Evolutionary conservation across 1,140 invertebrate species (phyloP).

Genomic region (Drosophila repletoides): DNA sequence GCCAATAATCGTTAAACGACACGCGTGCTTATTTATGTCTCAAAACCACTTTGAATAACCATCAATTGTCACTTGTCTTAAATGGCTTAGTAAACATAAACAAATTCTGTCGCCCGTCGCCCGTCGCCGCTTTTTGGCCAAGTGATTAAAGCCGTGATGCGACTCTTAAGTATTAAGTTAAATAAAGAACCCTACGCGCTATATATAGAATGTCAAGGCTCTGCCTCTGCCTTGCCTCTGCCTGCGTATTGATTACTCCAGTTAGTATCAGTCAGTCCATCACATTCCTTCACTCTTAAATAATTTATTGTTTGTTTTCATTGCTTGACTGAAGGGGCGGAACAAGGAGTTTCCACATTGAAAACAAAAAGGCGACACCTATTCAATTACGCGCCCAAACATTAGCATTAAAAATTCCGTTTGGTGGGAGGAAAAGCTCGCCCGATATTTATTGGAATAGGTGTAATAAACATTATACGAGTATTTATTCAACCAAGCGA

Average conservation of each 20-base stretch:
- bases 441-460: neutral
- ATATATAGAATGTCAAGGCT: slow-evolving; percentile 31
- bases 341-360: neutral
- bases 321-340: neutral
- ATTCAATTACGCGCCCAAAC: slow-evolving; percentile 45
- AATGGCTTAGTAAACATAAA: neutral
- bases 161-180: neutral
- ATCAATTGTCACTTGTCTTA: slow-evolving; percentile 10
- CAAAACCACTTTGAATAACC: neutral
- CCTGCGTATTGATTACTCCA: slow-evolving; percentile 63
- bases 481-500: slow-evolving; percentile 5
- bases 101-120: neutral
- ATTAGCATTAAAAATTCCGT: slow-evolving; percentile 63
- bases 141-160: neutral
- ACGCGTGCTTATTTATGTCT: too few relatives aligned
- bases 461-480: slow-evolving; percentile 27
- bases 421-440: slow-evolving; percentile 5
- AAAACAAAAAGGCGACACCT: slow-evolving; percentile 55
- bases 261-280: slow-evolving; percentile 23
- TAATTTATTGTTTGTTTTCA: slow-evolving; percentile 49
- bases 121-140: neutral
- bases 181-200: slow-evolving; percentile 1
- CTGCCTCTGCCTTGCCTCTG: too few relatives aligned
- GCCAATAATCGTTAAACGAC: neutral
- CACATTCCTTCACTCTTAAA: slow-evolving; percentile 16